Conservation (phyloP, 2,888 invertebrate genomes). For the Mamestra brassicae region DNA sequence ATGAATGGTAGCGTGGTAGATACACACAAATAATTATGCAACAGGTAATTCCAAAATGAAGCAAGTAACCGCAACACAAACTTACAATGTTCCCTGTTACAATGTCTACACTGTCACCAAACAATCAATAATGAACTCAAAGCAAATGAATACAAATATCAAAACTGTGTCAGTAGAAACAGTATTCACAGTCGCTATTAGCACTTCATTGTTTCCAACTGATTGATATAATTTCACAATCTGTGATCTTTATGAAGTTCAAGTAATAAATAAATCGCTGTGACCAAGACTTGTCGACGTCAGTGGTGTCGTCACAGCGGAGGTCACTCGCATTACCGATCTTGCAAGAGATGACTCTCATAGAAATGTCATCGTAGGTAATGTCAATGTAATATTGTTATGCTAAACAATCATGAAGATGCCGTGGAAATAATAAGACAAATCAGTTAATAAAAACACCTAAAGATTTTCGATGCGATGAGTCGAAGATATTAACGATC, state of each 20-base stretch:
- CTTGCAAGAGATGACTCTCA: conserved; percentile 59
- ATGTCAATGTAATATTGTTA: conserved; percentile 56
- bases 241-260: conserved; percentile 50
- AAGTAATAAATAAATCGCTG: conserved; percentile 50
- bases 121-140: conserved; percentile 58
- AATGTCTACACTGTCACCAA: conserved; percentile 47
- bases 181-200: conserved; percentile 32
- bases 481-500: background rate
- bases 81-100: conserved; percentile 50
- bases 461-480: conserved; percentile 5
- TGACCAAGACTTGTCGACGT: conserved; percentile 44
- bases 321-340: conserved; percentile 64
- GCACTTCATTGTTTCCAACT: conserved; percentile 45
- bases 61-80: conserved; percentile 38
- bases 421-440: conserved; percentile 26
- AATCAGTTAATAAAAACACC: conserved; percentile 2
- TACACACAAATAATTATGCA: conserved; percentile 44
- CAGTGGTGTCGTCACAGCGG: conserved; percentile 49
- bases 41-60: conserved; percentile 43
- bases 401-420: conserved; percentile 32
- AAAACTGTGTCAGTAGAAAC: conserved; percentile 32
- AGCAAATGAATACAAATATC: conserved; percentile 40
- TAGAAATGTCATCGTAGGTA: conserved; percentile 61
- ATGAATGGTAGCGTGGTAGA: conserved; percentile 27
- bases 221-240: conserved; percentile 57